Evolutionary conservation across 2,888 invertebrate genomes (phyloP), one percentile per base, ranked within the genome.

Genomic region (Drosophila hamatofila): DNA sequence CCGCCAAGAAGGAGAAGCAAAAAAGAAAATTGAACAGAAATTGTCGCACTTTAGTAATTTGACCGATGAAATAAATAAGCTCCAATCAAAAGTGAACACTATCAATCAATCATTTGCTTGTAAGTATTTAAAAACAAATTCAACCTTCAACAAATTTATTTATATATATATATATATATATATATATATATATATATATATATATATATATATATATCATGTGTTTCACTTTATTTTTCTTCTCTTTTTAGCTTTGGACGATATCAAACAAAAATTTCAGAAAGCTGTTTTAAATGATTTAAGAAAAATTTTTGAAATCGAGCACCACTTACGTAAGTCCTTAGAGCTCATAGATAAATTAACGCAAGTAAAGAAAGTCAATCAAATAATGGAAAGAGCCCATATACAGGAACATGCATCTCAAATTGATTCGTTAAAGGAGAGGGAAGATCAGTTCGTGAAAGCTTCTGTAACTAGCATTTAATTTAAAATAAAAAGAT

Each of bases 21-120:
- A 75, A 21, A 52, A 91, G 41, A 78, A 79, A 41, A 58, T 92
- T 6, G 89, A 89, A 48, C 72, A 81, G 46, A 83, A 86, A 16
- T 8, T 80, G 6, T 54, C 68, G 1, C 78, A 81, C 67, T 66
- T 81, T 9, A 74, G 68, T 2, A 75, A 57, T 46, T 41, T 83
- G 12, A 68, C 79, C 11, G 75, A 54, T n/a, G 84, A 89, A 42
- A 55, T 86, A 14, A 71, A 81, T 23, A 75, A 74, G 14, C 81
- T 90, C 21, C 35, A 65, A 8, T 55, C 64, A 3, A 90, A 83
- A 80, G 55, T 86, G 0, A 27, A 54, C 7, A 52, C 49, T 8
- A 65, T 90, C 1, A 74, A 75, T 33, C 71, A 72, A 14, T 75
- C 73, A n/a, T 60, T 65, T 2, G 39, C 67, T 30, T 72, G 91